Percentiles rank a stretch among this genome's conserved stretches.
Evolutionary conservation across 2,888 invertebrate species (phyloP).

Genomic region (Odontothrips loti): DNA sequence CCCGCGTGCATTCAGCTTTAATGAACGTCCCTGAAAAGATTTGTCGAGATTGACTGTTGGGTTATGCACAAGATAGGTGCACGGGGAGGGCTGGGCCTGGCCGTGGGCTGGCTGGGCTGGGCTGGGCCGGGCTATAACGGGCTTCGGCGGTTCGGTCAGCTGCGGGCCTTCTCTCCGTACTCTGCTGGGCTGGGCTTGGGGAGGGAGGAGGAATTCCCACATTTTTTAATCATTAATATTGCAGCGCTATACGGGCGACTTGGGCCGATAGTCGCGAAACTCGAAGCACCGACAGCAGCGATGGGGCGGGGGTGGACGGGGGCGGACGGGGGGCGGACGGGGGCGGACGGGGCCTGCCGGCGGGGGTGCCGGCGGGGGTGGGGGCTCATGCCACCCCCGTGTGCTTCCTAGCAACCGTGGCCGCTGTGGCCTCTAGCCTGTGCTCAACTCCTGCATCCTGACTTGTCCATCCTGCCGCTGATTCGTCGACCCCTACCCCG

Average conservation of each 20-base stretch:
- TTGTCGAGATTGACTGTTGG: constrained; percentile 12
- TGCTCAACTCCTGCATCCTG: too few relatives aligned
- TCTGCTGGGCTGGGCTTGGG: not conserved
- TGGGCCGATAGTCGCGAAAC: not conserved
- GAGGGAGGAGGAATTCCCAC: constrained; percentile 9
- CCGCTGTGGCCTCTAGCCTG: too few relatives aligned
- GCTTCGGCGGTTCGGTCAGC: not conserved
- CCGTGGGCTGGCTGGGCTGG: not conserved
- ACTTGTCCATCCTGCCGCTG: too few relatives aligned
- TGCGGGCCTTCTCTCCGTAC: too few relatives aligned
- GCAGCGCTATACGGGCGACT: not conserved
- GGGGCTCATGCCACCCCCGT: too few relatives aligned
- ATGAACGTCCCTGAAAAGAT: constrained; percentile 18
- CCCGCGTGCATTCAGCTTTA: not conserved
- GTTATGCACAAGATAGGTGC: constrained; percentile 13
- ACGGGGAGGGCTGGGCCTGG: not conserved
- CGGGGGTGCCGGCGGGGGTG: too few relatives aligned
- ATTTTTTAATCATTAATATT: not conserved
- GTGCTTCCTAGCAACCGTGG: too few relatives aligned
- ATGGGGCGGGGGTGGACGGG: too few relatives aligned
- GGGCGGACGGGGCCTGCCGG: too few relatives aligned
- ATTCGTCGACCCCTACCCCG: too few relatives aligned
- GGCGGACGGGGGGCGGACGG: too few relatives aligned
- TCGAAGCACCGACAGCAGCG: not conserved
- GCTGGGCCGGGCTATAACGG: not conserved